Percentiles rank a stretch among this genome's conserved stretches.
phyloP scores from a whole-genome alignment of 1,140 invertebrate species.

The Monomorium pharaonis region DNA sequence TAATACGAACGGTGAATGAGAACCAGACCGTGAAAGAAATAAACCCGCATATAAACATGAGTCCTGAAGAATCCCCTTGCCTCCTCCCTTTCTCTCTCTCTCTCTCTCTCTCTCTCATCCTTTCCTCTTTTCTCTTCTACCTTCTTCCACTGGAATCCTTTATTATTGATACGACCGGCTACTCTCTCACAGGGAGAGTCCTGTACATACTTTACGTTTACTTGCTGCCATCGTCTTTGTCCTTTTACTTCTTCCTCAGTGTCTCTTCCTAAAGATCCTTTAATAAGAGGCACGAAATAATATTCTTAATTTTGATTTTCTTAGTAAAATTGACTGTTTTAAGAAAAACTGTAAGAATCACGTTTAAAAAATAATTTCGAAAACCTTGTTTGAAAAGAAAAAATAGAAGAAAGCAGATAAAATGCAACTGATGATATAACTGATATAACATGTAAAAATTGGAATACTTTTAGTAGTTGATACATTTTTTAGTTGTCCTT shows the following conservation, averaged over 20 bases:
- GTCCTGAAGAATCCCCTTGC: constrained; percentile 15
- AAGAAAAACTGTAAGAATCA: not conserved
- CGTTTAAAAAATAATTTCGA: not conserved
- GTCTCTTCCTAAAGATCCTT: not conserved
- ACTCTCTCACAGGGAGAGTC: constrained; percentile 26
- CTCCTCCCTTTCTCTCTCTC: not conserved
- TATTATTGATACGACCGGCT: constrained; percentile 70
- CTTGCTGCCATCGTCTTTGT: constrained; percentile 24
- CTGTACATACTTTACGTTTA: constrained; percentile 56
- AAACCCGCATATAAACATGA: constrained; percentile 75
- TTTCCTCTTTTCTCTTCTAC: not conserved
- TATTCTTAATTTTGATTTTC: constrained; percentile 16
- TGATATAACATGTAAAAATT: not conserved
- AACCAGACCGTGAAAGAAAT: constrained; percentile 74
- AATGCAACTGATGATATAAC: not conserved
- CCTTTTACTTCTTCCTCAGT: constrained; percentile 9
- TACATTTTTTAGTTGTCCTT: not conserved
- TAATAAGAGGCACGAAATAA: constrained; percentile 39
- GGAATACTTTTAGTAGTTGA: not conserved
- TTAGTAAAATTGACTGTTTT: not conserved
- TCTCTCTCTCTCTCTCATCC: constrained; percentile 29
- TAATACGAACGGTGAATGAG: constrained; percentile 68
- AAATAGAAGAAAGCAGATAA: not conserved
- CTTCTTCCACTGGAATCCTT: constrained; percentile 57
- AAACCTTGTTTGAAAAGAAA: not conserved